Evolutionary conservation across 2,888 invertebrate species (phyloP), one percentile per base, ranked within the genome.

Genomic region (Ophion ventricosus): DNA sequence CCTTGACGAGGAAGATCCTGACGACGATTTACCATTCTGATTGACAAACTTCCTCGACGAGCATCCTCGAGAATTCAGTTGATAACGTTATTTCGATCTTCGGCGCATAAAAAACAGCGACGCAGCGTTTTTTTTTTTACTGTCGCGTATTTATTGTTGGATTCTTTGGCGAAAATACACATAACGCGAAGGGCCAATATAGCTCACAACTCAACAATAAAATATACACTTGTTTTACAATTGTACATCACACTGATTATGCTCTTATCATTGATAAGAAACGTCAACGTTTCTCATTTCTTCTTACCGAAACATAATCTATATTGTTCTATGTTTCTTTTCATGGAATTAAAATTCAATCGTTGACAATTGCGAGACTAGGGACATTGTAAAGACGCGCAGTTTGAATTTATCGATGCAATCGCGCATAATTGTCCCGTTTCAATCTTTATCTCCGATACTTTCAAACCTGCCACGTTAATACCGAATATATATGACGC

Each of bases 1-100:
- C 92, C 96, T 97, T 94, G 97, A 97, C 90, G 97, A 97, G 90
- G 97, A 97, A 93, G 97, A 97, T 93, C 97, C 97, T 1, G 97
- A 97, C 94, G 97, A 97, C 92, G 97, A 97, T 94, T 94, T 97
- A 84, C 96, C 96, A 93, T 95, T 97, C 89, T 96, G 94, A 93
- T 70, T 59, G 56, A 57, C 20, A 25, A 61, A 59, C 17, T 35
- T 26, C 70, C 25, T 49, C 17, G 57, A 7, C 43, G 59, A 59
- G 70, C 54, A 40, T 66, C 43, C 40, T 78, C 26, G 29, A 69
- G 61, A 14, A 61, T 91, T 4, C 89, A 90, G 66, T 26, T 10
- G 2, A 8, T 29, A n/a, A n/a, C n/a, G 11, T 17, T 43, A 56
- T 54, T 72, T 20, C n/a, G 10, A 17, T 49, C 11, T 63, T 20